These are phyloP conservation scores for Artibeus lituratus DNA, from an alignment of 2,797 vertebrate genomes.

Conservation along the genomic window DNA sequence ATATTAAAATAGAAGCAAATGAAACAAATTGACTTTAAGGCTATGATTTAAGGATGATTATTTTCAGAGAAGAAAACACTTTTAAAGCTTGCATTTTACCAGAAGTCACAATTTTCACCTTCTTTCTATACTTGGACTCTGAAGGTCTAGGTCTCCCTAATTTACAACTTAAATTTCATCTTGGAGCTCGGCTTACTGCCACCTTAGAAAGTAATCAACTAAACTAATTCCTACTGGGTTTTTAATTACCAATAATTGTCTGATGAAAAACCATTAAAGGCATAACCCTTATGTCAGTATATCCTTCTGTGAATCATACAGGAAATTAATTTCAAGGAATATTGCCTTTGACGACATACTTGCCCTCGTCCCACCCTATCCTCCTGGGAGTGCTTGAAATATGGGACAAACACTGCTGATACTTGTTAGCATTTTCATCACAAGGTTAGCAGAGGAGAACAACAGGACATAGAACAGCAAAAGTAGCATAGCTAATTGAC, in stretches of 20 bases:
- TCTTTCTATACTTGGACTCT: conserved; percentile 1
- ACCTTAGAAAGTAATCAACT: conserved; percentile 39
- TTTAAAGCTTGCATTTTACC: neutral
- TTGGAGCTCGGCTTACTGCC: neutral
- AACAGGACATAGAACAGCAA: neutral
- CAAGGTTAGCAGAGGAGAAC: conserved; percentile 4
- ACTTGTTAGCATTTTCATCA: conserved; percentile 35
- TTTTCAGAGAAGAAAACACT: neutral
- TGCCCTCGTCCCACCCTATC: neutral
- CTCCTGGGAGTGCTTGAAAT: conserved; percentile 26
- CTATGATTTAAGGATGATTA: neutral
- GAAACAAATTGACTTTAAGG: neutral
- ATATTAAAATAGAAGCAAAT: conserved; percentile 15
- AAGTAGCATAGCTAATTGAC: neutral
- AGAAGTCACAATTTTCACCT: neutral
- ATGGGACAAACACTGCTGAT: neutral
- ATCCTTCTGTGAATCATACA: conserved; percentile 24
- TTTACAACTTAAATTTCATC: conserved; percentile 4
- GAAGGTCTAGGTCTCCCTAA: neutral
- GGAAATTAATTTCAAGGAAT: conserved; percentile 55
- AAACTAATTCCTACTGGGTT: conserved; percentile 25
- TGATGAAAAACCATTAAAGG: conserved; percentile 24
- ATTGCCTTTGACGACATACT: conserved; percentile 7
- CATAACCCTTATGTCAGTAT: neutral
- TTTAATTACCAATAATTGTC: conserved; percentile 55